Conservation (phyloP, 2,888 invertebrate genomes). For the Eulithis testata region DNA sequence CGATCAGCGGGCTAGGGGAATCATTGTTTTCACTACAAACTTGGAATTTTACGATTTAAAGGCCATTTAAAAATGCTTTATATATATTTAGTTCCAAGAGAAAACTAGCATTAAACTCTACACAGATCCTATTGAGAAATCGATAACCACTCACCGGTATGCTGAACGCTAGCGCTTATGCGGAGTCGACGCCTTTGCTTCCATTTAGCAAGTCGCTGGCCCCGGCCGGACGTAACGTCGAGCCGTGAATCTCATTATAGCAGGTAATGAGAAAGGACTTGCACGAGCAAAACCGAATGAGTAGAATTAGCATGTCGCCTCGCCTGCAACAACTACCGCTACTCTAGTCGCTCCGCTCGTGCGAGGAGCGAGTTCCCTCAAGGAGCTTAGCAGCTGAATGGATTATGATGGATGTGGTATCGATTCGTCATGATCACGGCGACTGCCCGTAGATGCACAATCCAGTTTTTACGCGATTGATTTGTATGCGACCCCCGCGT, state of each 20-base stretch:
- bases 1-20: conserved; percentile 8
- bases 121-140: neutral
- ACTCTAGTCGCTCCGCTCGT: conserved; percentile 24
- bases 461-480: conserved; percentile 35
- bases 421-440: conserved; percentile 39
- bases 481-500: conserved; percentile 36
- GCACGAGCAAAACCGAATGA: conserved; percentile 16
- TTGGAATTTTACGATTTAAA: neutral
- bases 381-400: conserved; percentile 38
- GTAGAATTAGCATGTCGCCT: conserved; percentile 1
- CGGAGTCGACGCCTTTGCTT: conserved; percentile 15
- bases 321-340: conserved; percentile 10
- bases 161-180: conserved; percentile 11
- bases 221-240: conserved; percentile 33
- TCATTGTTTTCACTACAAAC: neutral
- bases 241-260: conserved; percentile 33
- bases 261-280: conserved; percentile 31
- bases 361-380: conserved; percentile 20
- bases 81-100: neutral
- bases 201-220: conserved; percentile 29
- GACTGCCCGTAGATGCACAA: conserved; percentile 34
- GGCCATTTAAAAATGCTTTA: neutral
- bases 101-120: neutral
- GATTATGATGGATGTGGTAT: conserved; percentile 41
- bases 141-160: neutral